Base-by-base conservation (phyloP, 2,797 vertebrate genomes). In the Sibirionetta formosa region DNA sequence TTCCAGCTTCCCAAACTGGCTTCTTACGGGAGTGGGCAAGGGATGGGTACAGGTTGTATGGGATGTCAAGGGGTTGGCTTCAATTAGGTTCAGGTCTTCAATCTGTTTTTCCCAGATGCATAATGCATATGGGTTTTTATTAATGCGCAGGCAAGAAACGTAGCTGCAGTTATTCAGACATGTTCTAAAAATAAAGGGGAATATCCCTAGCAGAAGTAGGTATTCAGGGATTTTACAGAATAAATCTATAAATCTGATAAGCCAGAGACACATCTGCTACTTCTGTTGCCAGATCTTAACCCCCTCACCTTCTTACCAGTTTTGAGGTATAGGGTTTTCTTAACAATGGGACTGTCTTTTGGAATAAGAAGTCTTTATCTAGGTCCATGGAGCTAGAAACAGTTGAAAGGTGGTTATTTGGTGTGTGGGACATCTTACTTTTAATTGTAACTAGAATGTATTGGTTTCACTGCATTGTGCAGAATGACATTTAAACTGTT, bases 231-330 rank as follows among this genome's bases (percentile, higher is more conserved):
- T 93, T 94, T 94, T 93, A 70, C 16, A 48, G 35, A 71, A 71
- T 79, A 77, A 87, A 89, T 93, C 71, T 90, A 33, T 88, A 96
- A 86, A 94, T 93, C 86, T 94, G 90, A 56, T 93, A 89, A 96
- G 26, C 60, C 72, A 83, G 83, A 80, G 31, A 57, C 8, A 58
- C 31, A 71, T 8, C 15, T 90, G 78, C 51, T 93, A 29, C 80
- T 82, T 90, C 20, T 24, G 5, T 60, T 91, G 56, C 69, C 69
- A 69, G 46, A 38, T 77, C 38, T 85, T 68, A 90, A 92, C 56
- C 24, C 38, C 19, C 90, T 79, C 48, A 13, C 13, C 17, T 48
- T 77, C 26, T 2, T 72, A 8, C 69, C 35, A 8, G 18, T 63
- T 22, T 33, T 9, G 35, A 46, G n/a, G n/a, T 46, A 23, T 3